Conservation (phyloP, 2,113 vertebrate species). For the Litocranius walleri region DNA sequence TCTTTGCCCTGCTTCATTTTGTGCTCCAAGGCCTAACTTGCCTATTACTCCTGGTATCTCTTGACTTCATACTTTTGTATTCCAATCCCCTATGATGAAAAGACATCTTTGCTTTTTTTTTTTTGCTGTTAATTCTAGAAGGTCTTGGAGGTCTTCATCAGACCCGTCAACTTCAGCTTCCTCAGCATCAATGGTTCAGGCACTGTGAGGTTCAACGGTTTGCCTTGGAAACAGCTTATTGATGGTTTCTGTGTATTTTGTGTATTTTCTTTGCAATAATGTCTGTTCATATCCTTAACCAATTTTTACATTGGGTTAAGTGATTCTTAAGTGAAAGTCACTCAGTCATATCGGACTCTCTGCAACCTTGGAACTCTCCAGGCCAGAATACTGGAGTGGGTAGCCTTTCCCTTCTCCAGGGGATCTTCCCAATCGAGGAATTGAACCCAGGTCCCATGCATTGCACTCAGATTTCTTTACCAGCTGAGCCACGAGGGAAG, state of each 20-base stretch:
- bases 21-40: not conserved
- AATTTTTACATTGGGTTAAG: constrained; percentile 5
- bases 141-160: not conserved
- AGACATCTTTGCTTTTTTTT: not conserved
- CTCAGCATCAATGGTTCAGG: not conserved
- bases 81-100: not conserved
- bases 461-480: not conserved
- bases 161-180: not conserved
- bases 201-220: not conserved
- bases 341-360: not conserved
- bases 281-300: not conserved
- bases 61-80: not conserved
- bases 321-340: not conserved
- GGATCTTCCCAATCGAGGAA: not conserved
- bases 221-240: not conserved
- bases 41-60: not conserved
- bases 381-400: not conserved
- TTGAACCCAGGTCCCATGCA: not conserved
- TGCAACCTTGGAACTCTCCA: not conserved
- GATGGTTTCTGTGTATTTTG: not conserved
- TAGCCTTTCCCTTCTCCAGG: not conserved
- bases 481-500: not conserved
- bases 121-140: not conserved
- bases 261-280: not conserved
- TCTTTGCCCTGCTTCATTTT: not conserved